A percentile compares a stretch with the other conserved stretches of the same genome.
Conservation (phyloP, 2,888 invertebrate genomes). For the Xanthia togata region DNA sequence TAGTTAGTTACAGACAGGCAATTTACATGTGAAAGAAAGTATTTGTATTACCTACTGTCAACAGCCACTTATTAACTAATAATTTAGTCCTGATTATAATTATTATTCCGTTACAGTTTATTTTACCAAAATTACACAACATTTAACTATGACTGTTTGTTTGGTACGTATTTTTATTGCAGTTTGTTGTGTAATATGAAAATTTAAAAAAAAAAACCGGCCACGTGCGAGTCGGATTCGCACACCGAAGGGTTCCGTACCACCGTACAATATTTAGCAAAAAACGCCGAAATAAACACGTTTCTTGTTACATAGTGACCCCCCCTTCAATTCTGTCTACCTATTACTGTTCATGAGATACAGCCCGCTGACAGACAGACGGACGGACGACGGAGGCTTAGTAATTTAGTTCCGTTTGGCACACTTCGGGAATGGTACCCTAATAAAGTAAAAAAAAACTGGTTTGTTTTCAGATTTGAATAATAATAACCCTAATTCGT, state of each 20-base stretch:
- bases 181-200: neutral
- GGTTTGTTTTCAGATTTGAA: conserved; percentile 4
- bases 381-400: no score
- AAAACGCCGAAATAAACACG: no score
- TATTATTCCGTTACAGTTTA: neutral
- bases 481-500: conserved; percentile 19
- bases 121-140: neutral
- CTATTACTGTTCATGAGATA: no score
- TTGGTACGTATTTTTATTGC: neutral
- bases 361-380: no score
- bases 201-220: neutral
- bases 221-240: no score
- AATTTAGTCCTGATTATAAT: neutral
- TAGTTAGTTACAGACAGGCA: conserved; percentile 11
- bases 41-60: neutral
- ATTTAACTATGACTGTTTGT: neutral
- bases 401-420: no score
- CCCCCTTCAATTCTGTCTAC: no score
- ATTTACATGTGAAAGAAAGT: neutral
- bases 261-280: no score
- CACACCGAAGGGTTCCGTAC: no score
- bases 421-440: no score
- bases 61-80: neutral
- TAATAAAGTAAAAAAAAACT: neutral
- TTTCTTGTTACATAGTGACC: no score